Percentiles rank a stretch among this genome's conserved stretches.
Evolutionary conservation across 1,140 invertebrate genomes (phyloP).

Genomic region (Dinoponera quadriceps): DNA sequence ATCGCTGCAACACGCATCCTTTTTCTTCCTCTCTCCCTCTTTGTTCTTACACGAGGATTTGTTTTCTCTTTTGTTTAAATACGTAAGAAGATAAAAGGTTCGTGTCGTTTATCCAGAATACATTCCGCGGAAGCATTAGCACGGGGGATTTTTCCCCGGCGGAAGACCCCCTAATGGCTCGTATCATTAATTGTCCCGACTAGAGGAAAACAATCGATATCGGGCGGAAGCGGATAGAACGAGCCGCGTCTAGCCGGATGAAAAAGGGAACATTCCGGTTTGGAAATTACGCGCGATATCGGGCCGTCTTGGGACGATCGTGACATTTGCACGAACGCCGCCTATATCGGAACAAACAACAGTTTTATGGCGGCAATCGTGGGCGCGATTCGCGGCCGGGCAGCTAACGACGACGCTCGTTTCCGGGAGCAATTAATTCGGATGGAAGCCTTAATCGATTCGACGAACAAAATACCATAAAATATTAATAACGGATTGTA

Average conservation of each 20-base stretch:
- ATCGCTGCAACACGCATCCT: not conserved
- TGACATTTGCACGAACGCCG: conserved; percentile 35
- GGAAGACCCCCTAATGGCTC: conserved; percentile 8
- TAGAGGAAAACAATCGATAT: conserved; percentile 59
- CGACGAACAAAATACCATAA: conserved; percentile 7
- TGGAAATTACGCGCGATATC: conserved; percentile 60
- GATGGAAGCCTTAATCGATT: conserved; percentile 17
- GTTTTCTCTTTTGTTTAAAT: not conserved
- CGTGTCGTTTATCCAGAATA: not conserved
- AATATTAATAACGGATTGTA: not conserved
- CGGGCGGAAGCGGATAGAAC: conserved; percentile 19
- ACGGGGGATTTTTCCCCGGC: not conserved
- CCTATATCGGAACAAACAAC: conserved; percentile 48
- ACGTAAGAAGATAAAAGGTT: not conserved
- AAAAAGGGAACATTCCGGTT: conserved; percentile 31
- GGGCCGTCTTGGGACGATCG: conserved; percentile 29
- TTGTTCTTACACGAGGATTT: not conserved
- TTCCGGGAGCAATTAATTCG: conserved; percentile 46
- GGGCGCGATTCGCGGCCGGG: not conserved
- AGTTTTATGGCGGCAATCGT: conserved; percentile 49
- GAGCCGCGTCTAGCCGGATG: conserved; percentile 44
- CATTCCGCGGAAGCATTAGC: not conserved
- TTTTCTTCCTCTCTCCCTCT: no score
- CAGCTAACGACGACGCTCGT: conserved; percentile 47
- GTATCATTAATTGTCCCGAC: conserved; percentile 59